Conservation (phyloP, 2,888 invertebrate species). For the Leptinotarsa tumamoca region DNA sequence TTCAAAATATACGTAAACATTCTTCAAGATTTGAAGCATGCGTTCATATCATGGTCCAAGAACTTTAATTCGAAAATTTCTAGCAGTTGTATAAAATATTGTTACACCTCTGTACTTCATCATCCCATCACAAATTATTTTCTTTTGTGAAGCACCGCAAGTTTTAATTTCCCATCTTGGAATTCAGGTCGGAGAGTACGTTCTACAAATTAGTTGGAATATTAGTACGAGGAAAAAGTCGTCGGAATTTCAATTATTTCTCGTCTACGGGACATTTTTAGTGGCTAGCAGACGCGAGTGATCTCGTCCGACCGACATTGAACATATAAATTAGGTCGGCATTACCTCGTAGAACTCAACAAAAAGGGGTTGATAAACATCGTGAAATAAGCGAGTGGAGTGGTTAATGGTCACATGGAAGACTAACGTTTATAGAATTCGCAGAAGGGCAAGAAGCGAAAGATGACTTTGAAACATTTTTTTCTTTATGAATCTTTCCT, state of each 20-base stretch:
- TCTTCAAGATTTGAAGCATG: too few species aligned
- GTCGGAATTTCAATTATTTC: constrained; percentile 15
- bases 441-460: background rate
- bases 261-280: constrained; percentile 11
- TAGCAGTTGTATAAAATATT: too few species aligned
- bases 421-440: background rate
- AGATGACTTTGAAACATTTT: background rate
- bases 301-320: constrained; percentile 17
- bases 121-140: background rate
- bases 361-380: constrained; percentile 26
- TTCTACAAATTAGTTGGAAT: constrained; percentile 7
- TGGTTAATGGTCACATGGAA: background rate
- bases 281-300: background rate
- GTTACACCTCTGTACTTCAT: background rate
- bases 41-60: too few species aligned
- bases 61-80: too few species aligned
- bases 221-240: constrained; percentile 1
- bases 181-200: background rate
- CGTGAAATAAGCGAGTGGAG: constrained; percentile 14
- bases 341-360: constrained; percentile 11
- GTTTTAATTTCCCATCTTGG: background rate
- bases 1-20: too few species aligned
- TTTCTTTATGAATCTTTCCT: background rate
- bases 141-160: background rate
- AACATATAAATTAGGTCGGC: constrained; percentile 19